Percentiles rank a stretch among this genome's conserved stretches.
These are phyloP conservation scores for Lacanobia oleracea DNA, from an alignment of 2,888 invertebrate genomes.

Conservation along the genomic window DNA sequence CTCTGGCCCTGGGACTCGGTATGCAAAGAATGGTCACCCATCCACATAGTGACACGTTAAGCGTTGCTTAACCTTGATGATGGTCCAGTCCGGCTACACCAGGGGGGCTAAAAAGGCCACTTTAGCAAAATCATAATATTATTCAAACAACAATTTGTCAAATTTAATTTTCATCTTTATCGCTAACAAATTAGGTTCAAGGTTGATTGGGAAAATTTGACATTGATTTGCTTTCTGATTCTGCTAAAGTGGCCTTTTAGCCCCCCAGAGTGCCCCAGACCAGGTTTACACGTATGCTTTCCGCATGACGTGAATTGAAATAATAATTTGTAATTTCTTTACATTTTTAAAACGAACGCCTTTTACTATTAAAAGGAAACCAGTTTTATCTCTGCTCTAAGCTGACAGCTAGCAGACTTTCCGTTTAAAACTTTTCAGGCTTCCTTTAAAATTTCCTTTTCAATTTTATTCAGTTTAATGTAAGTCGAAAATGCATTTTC, in stretches of 20 bases:
- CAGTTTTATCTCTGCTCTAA: conserved; percentile 35
- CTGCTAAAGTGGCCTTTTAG: too few relatives aligned
- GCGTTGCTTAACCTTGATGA: background rate
- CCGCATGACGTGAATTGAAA: background rate
- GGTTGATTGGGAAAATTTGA: too few relatives aligned
- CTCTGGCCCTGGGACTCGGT: too few relatives aligned
- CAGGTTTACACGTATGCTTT: too few relatives aligned
- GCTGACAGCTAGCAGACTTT: conserved; percentile 39
- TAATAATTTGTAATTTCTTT: background rate
- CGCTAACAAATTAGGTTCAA: too few relatives aligned
- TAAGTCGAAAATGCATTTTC: conserved; percentile 52
- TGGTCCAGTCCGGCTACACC: background rate
- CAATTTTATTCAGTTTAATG: conserved; percentile 50
- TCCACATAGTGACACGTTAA: background rate
- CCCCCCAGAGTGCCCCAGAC: too few relatives aligned
- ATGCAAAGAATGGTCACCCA: background rate
- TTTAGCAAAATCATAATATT: too few relatives aligned
- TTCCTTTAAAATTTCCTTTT: conserved; percentile 54
- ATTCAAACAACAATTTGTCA: too few relatives aligned
- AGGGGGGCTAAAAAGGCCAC: too few relatives aligned
- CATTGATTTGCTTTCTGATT: too few relatives aligned
- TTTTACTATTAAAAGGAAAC: conserved; percentile 17
- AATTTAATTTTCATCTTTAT: too few relatives aligned
- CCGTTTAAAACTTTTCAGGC: conserved; percentile 48
- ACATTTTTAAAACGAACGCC: conserved; percentile 1